Percentiles rank a stretch among this genome's conserved stretches.
These are phyloP conservation scores for Antheraea assamensis DNA, from an alignment of 2,888 invertebrate species.

Conservation along the genomic window DNA sequence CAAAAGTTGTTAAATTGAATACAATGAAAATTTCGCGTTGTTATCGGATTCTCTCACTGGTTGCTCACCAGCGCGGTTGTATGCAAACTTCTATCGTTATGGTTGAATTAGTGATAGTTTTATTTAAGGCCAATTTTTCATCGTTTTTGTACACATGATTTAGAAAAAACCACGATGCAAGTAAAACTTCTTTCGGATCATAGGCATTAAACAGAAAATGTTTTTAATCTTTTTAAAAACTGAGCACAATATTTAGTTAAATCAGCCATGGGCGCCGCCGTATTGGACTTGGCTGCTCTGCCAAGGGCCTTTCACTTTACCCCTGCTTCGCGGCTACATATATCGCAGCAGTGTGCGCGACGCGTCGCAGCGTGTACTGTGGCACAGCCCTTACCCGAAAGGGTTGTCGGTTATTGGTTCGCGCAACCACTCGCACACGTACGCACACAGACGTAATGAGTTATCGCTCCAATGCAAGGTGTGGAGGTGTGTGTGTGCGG, in stretches of 20 bases:
- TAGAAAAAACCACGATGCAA: no score
- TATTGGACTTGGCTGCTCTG: no score
- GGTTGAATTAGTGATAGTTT: neutral
- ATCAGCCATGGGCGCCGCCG: no score
- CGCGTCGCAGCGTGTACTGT: slow-evolving; percentile 25
- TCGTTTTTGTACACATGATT: neutral
- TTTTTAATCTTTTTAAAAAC: no score
- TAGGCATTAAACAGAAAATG: no score
- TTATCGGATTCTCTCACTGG: no score
- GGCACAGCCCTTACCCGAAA: slow-evolving; percentile 45
- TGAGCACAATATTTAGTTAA: no score
- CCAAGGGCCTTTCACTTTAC: no score
- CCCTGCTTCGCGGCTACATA: no score
- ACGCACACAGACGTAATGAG: slow-evolving; percentile 30
- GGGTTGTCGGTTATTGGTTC: slow-evolving; percentile 61
- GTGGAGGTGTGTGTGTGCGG: slow-evolving; percentile 7
- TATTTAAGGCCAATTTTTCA: neutral
- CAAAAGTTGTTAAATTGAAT: no score
- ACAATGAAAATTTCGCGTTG: no score
- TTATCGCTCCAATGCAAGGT: neutral
- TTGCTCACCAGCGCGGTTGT: neutral
- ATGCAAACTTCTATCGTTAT: neutral
- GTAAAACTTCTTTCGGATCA: no score
- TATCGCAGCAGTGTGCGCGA: neutral
- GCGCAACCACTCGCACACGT: slow-evolving; percentile 34